These are phyloP conservation scores for Myripristis murdjan DNA, from an alignment of 2,797 vertebrate species.

Conservation along the genomic window DNA sequence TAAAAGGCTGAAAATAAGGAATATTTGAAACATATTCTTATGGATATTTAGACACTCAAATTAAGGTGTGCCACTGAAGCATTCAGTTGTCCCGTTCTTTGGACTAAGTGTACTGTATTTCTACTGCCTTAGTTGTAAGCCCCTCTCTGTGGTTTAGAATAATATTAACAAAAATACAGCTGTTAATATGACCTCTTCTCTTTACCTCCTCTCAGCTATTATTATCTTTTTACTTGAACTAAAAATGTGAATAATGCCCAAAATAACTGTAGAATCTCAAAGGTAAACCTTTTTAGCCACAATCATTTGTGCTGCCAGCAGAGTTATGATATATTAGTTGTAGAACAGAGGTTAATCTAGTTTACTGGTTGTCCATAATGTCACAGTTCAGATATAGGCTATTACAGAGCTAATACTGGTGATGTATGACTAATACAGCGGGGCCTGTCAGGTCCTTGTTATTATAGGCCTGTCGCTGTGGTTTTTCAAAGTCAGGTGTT, in stretches of 20 bases:
- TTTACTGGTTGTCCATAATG: slow-evolving; percentile 4
- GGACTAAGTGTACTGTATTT: too few species aligned
- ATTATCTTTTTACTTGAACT: slow-evolving; percentile 25
- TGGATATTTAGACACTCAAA: slow-evolving; percentile 3
- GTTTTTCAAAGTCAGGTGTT: slow-evolving; percentile 44
- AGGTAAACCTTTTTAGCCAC: too few species aligned
- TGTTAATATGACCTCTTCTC: not conserved
- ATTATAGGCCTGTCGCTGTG: slow-evolving; percentile 25
- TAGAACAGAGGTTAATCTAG: slow-evolving; percentile 15
- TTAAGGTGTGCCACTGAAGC: slow-evolving; percentile 29
- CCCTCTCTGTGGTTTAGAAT: too few species aligned
- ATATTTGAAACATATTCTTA: too few species aligned
- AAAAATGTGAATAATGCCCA: not conserved
- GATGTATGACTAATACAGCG: slow-evolving; percentile 33
- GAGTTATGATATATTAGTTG: slow-evolving; percentile 5
- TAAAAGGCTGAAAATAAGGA: too few species aligned
- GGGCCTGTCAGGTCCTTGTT: slow-evolving; percentile 26
- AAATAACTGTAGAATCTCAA: slow-evolving; percentile 6
- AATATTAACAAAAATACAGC: not conserved
- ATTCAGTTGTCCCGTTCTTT: slow-evolving; percentile 28
- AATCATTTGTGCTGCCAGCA: not conserved
- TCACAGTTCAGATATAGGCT: slow-evolving; percentile 2
- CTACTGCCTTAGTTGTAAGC: not conserved
- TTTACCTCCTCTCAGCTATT: slow-evolving; percentile 3
- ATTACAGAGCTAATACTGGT: slow-evolving; percentile 13